Evolutionary conservation across 2,113 vertebrate species (phyloP), one percentile per base, ranked within the genome.

Genomic region (Eurypyga helias): DNA sequence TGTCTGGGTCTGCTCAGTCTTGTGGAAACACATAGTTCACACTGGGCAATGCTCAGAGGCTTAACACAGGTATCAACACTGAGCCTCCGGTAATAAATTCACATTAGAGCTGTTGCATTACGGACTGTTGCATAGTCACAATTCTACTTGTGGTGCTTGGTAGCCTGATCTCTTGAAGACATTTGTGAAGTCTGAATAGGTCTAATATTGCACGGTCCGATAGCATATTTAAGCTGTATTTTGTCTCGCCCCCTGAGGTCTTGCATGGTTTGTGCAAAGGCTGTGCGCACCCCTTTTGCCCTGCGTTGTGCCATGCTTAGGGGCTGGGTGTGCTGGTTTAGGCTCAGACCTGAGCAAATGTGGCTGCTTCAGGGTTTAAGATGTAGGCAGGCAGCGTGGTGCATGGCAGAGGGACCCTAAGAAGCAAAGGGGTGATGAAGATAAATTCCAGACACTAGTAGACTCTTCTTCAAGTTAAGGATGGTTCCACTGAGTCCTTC

Each of bases 21-120:
- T 96, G 94, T 97, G 96, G 95, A 97, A 97, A 96, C 89, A 91
- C 80, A 95, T 94, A 97, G 97, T 97, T 97, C 97, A 96, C 95
- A 89, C 92, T 76, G 90, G 94, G 92, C 97, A 94, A 82, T 85
- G 92, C 94, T 96, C 92, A 76, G 92, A 87, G 96, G 95, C 86
- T 95, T 96, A 96, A 97, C 95, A 95, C 89, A 96, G 92, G 97
- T 96, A 97, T 94, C 95, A 89, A 79, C 87, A 36, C 95, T 73
- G 82, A 82, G 92, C 90, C 87, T 93, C 54, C 4, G 1, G 95
- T 94, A 95, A 96, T 96, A 96, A 96, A 95, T 95, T 93, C 95
- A 77, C 96, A 33, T 96, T 85, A 83, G 89, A 91, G 87, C 96
- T 87, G 83, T 69, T 92, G 83, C 92, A 84, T 90, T 91, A 82